phyloP scores from a whole-genome alignment of 2,888 invertebrate genomes.

The Theretra japonica region DNA sequence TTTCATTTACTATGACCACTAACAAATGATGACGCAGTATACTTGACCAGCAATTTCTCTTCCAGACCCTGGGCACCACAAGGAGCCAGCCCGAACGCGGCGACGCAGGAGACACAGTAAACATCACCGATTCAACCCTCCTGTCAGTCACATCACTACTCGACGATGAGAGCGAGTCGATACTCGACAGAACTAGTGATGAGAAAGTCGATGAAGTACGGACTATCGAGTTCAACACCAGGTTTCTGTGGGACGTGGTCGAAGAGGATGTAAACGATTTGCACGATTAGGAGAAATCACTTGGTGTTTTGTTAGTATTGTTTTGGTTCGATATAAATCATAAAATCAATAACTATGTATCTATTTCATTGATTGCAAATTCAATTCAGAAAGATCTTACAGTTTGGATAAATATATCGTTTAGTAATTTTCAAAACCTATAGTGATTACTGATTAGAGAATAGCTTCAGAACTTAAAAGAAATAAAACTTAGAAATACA shows the following conservation, averaged over 20 bases:
- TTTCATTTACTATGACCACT: too few species aligned
- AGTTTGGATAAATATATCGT: too few species aligned
- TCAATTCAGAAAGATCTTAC: too few species aligned
- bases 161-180: slow-evolving; percentile 62
- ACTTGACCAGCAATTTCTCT: slow-evolving; percentile 22
- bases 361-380: too few species aligned
- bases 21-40: neutral
- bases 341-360: neutral
- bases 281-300: slow-evolving; percentile 17
- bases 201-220: slow-evolving; percentile 45
- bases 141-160: slow-evolving; percentile 71
- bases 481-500: neutral
- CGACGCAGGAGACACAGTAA: slow-evolving; percentile 68
- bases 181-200: slow-evolving; percentile 42
- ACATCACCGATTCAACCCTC: slow-evolving; percentile 64
- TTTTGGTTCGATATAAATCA: slow-evolving; percentile 14
- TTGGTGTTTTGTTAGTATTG: neutral
- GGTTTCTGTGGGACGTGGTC: slow-evolving; percentile 66
- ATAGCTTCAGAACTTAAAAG: neutral
- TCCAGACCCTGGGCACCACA: slow-evolving; percentile 61
- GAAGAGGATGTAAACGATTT: slow-evolving; percentile 59
- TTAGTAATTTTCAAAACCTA: too few species aligned
- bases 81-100: slow-evolving; percentile 66
- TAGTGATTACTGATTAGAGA: too few species aligned
- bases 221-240: slow-evolving; percentile 47